Percentiles rank a stretch among this genome's conserved stretches.
Evolutionary conservation across 30 jellyfish, hydroid and myxozoan genomes (phyloP).

Genomic region (Turritopsis rubra): DNA sequence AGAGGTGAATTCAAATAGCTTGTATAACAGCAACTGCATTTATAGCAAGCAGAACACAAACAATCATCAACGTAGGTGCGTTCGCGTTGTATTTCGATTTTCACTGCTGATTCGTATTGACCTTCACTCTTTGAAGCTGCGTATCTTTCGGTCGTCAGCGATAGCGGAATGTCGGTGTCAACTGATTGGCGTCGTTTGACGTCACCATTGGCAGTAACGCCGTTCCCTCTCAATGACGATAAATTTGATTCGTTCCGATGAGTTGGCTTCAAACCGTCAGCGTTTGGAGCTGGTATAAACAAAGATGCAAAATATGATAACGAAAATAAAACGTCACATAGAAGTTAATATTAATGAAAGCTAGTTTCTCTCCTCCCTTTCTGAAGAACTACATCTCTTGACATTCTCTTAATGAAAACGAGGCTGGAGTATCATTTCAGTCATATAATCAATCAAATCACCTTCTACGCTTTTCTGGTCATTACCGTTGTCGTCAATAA

Average conservation of each 20-base stretch:
- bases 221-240: slow-evolving; percentile 26
- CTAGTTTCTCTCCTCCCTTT: too few species aligned
- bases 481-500: slow-evolving; percentile 12
- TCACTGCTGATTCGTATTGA: slow-evolving; percentile 50
- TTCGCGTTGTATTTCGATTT: slow-evolving; percentile 94
- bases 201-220: slow-evolving; percentile 53
- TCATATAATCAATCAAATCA: not conserved
- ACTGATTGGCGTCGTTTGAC: slow-evolving; percentile 68
- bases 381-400: too few species aligned
- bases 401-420: too few species aligned
- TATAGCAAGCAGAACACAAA: slow-evolving; percentile 73
- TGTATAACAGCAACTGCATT: slow-evolving; percentile 86
- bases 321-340: not conserved
- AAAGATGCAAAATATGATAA: not conserved
- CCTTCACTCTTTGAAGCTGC: not conserved
- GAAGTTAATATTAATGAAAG: too few species aligned
- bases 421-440: too few species aligned
- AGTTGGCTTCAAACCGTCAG: slow-evolving; percentile 46
- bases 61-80: slow-evolving; percentile 92
- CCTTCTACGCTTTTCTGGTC: not conserved
- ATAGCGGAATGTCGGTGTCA: slow-evolving; percentile 71
- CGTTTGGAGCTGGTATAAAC: slow-evolving; percentile 9
- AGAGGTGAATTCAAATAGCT: slow-evolving; percentile 96
- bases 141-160: not conserved
- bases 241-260: slow-evolving; percentile 19